A percentile compares a stretch with the other conserved stretches of the same genome.
Conservation (phyloP, 2,797 vertebrate species). For the Pogoniulus pusillus region DNA sequence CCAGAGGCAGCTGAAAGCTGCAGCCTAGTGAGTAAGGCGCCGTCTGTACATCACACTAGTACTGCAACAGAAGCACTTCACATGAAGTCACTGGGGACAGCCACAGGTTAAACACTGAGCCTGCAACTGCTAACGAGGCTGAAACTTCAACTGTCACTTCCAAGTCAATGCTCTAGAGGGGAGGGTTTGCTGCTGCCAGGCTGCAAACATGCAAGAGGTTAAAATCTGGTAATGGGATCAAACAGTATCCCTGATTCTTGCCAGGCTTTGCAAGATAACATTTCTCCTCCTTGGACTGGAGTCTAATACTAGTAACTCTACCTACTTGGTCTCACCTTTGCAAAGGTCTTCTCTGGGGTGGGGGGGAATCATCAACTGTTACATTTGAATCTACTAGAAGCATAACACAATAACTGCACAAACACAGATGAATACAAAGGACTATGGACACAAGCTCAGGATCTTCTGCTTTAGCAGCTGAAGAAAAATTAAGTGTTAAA, state of each 20-base stretch:
- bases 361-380: not conserved
- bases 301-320: not conserved
- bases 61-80: slow-evolving; percentile 69
- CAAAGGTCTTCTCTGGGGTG: not conserved
- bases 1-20: slow-evolving; percentile 45
- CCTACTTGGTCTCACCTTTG: not conserved
- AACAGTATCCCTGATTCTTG: not conserved
- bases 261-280: not conserved
- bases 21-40: slow-evolving; percentile 75
- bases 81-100: slow-evolving; percentile 38
- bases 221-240: not conserved
- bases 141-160: not conserved
- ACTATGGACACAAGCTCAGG: not conserved
- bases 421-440: slow-evolving; percentile 1
- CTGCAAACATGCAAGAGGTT: slow-evolving; percentile 48
- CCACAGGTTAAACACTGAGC: slow-evolving; percentile 36
- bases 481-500: not conserved
- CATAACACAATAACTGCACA: not conserved
- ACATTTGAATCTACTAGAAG: slow-evolving; percentile 18
- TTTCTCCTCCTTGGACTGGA: not conserved
- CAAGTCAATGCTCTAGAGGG: not conserved
- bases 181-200: not conserved
- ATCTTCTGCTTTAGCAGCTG: not conserved
- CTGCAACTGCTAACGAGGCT: slow-evolving; percentile 35
- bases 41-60: slow-evolving; percentile 73